Evolutionary conservation across 2,888 invertebrate species (phyloP).

Genomic region (Galerucella calmariensis): DNA sequence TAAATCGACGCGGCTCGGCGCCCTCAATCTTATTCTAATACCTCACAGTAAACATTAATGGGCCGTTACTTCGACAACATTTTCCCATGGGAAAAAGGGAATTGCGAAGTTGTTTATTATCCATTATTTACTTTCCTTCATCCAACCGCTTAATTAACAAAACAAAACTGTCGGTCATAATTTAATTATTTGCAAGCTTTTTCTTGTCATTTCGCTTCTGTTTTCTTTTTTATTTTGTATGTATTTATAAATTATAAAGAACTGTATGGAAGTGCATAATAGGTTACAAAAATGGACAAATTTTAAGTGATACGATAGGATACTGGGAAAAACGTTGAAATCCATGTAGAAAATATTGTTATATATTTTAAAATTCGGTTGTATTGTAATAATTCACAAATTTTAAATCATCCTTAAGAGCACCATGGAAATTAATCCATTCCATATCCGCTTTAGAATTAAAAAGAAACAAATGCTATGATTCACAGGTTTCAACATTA

Average conservation of each 20-base stretch:
- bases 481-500: too few species aligned
- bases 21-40: constrained; percentile 29
- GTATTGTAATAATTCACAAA: too few species aligned
- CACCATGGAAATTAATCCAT: too few species aligned
- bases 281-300: too few species aligned
- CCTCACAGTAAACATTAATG: constrained; percentile 30
- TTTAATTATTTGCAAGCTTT: constrained; percentile 8
- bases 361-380: too few species aligned
- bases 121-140: constrained; percentile 34
- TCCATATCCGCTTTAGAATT: too few species aligned
- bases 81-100: constrained; percentile 17
- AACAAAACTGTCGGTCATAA: constrained; percentile 15
- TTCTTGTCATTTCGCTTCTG: background rate
- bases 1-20: constrained; percentile 13
- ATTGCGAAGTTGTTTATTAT: constrained; percentile 40
- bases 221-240: background rate
- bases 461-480: too few species aligned
- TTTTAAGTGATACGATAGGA: too few species aligned
- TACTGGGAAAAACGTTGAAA: too few species aligned
- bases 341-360: too few species aligned
- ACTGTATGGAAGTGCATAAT: background rate
- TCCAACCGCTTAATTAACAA: constrained; percentile 38
- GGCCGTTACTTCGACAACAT: constrained; percentile 35
- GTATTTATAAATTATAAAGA: background rate
- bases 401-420: too few species aligned